Percentiles rank a stretch among this genome's conserved stretches.
Evolutionary conservation across 2,113 vertebrate species (phyloP).

Genomic region (Eira barbara): DNA sequence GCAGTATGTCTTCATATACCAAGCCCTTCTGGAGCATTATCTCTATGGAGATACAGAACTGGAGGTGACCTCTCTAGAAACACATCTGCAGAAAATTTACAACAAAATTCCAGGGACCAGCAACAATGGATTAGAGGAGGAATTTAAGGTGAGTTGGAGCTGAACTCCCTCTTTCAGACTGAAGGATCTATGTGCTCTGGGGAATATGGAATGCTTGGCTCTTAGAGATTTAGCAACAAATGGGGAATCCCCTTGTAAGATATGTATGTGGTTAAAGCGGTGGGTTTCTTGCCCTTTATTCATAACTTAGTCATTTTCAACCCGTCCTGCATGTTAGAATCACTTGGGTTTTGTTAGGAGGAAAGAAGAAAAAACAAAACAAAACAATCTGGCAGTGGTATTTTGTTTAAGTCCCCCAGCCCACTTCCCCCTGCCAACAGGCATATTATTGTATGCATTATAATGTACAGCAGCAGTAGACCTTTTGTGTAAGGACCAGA

Average conservation of each 20-base stretch:
- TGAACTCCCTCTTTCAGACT: neutral
- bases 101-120: slow-evolving; percentile 93
- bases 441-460: neutral
- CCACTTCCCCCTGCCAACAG: neutral
- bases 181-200: neutral
- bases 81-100: slow-evolving; percentile 96
- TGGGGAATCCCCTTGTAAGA: neutral
- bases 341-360: neutral
- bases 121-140: slow-evolving; percentile 95
- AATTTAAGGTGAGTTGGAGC: slow-evolving; percentile 91
- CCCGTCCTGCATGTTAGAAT: neutral
- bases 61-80: slow-evolving; percentile 97
- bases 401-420: neutral
- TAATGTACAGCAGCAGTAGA: neutral
- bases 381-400: neutral
- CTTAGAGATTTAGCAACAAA: neutral
- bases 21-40: slow-evolving; percentile 97
- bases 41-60: slow-evolving; percentile 98
- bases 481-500: neutral
- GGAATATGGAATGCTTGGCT: neutral
- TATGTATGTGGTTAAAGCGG: neutral
- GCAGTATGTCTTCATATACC: slow-evolving; percentile 99
- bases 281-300: neutral
- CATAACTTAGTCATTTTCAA: neutral
- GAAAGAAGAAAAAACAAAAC: too few relatives aligned